Evolutionary conservation across 2,113 vertebrate species (phyloP).

Genomic region (Peromyscus californicus): DNA sequence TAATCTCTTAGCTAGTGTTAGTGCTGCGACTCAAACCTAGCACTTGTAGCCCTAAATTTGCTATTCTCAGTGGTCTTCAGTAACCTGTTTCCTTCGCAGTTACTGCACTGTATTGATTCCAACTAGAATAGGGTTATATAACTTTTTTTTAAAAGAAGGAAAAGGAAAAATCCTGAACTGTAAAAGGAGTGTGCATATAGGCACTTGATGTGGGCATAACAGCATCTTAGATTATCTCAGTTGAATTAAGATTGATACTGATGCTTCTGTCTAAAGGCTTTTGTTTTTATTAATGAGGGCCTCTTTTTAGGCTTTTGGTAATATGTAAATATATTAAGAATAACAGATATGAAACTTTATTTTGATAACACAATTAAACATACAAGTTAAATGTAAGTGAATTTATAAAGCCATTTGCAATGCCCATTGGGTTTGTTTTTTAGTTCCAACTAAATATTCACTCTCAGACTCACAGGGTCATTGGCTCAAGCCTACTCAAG

Average conservation of each 20-base stretch:
- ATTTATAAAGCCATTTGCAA: background rate
- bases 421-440: background rate
- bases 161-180: conserved; percentile 22
- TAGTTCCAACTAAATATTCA: background rate
- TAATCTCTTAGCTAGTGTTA: background rate
- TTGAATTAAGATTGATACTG: background rate
- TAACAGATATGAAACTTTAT: conserved; percentile 11
- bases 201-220: background rate
- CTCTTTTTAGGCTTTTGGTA: background rate
- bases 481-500: background rate
- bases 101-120: background rate
- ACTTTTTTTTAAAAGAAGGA: background rate
- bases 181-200: background rate
- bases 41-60: background rate
- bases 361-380: conserved; percentile 1
- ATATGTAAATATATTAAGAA: conserved; percentile 41
- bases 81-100: background rate
- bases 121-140: background rate
- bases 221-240: background rate
- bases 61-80: background rate
- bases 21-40: background rate
- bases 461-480: background rate
- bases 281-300: background rate
- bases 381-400: conserved; percentile 35
- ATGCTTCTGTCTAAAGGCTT: background rate